A percentile compares a stretch with the other conserved stretches of the same genome.
Conservation (phyloP, 1,140 invertebrate species). For the Dendroctonus valens region DNA sequence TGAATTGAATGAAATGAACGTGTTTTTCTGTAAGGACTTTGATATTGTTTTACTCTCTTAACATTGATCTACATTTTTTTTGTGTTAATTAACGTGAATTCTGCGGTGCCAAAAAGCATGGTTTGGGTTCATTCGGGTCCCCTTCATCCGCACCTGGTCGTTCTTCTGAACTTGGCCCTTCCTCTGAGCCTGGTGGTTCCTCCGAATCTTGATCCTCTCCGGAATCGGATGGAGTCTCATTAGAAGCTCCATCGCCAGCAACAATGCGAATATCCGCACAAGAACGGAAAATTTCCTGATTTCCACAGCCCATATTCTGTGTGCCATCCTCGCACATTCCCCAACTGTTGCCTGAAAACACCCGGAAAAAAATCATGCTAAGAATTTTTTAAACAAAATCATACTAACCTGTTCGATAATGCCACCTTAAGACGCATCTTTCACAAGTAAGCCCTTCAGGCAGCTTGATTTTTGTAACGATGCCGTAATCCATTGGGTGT, state of each 20-base stretch:
- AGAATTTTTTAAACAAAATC: neutral
- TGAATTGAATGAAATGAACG: too few relatives aligned
- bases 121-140: neutral
- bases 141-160: neutral
- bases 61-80: too few relatives aligned
- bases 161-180: neutral
- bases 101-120: neutral
- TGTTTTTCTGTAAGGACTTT: too few relatives aligned
- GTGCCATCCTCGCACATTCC: slow-evolving; percentile 66
- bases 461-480: slow-evolving; percentile 49
- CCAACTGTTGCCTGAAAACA: slow-evolving; percentile 65
- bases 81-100: too few relatives aligned
- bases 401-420: slow-evolving; percentile 56
- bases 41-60: too few relatives aligned
- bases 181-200: neutral
- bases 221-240: neutral
- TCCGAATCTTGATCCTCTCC: neutral
- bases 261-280: slow-evolving; percentile 68
- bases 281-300: slow-evolving; percentile 79
- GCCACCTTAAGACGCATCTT: slow-evolving; percentile 69
- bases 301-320: slow-evolving; percentile 72
- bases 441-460: slow-evolving; percentile 60
- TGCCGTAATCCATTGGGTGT: neutral
- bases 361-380: neutral
- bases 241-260: neutral